These are phyloP conservation scores for Tachyglossus aculeatus DNA, from an alignment of 2,797 vertebrate genomes.

Conservation along the genomic window DNA sequence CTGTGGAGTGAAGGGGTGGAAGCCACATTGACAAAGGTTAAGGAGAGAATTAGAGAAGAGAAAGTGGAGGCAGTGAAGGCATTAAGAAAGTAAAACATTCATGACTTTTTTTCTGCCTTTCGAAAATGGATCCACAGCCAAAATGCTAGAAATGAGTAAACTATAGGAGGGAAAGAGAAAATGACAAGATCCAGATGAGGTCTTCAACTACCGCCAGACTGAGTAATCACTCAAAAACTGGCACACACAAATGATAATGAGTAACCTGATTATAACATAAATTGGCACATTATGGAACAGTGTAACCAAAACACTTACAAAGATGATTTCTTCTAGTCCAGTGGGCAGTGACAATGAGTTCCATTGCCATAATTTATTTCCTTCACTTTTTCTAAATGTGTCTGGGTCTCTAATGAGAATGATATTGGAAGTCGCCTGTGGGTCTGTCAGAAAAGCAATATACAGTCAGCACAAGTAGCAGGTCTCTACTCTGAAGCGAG, in stretches of 20 bases:
- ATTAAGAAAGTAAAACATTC: too few relatives aligned
- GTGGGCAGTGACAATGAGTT: background rate
- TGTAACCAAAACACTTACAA: background rate
- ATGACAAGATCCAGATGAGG: background rate
- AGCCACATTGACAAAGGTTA: too few relatives aligned
- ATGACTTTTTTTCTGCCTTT: too few relatives aligned
- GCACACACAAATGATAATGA: background rate
- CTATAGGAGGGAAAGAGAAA: background rate
- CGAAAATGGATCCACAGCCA: too few relatives aligned
- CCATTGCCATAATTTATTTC: background rate
- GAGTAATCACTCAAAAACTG: constrained; percentile 1
- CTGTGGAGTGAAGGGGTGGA: too few relatives aligned
- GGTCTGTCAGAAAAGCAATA: constrained; percentile 32
- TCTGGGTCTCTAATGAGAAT: constrained; percentile 50
- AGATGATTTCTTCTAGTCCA: constrained; percentile 8
- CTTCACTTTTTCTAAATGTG: constrained; percentile 6
- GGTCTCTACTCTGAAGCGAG: constrained; percentile 9
- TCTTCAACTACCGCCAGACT: background rate
- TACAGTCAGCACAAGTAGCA: constrained; percentile 9
- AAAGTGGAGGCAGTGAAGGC: too few relatives aligned
- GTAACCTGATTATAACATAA: background rate
- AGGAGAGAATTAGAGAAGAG: too few relatives aligned
- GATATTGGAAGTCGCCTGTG: constrained; percentile 4
- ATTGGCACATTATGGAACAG: background rate
- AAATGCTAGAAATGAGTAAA: background rate